phyloP scores from a whole-genome alignment of 1,140 invertebrate species.

The Calosoma granatense region DNA sequence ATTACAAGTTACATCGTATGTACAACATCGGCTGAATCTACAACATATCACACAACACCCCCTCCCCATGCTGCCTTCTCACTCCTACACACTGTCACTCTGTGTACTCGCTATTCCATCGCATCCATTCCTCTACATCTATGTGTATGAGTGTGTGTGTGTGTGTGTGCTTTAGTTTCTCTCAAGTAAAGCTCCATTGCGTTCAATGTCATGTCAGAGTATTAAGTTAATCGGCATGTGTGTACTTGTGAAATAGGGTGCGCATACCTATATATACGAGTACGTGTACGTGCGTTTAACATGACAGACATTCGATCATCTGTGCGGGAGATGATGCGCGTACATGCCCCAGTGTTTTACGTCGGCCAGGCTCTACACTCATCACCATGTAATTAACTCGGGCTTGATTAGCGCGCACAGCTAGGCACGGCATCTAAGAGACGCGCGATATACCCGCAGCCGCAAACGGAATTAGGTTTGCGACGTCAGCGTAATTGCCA shows the following conservation, averaged over 20 bases:
- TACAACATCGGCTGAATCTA: neutral
- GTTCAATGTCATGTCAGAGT: too few species aligned
- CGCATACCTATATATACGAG: too few species aligned
- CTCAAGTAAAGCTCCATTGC: too few species aligned
- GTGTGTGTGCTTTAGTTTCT: too few species aligned
- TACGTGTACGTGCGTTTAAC: neutral
- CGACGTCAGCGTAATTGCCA: slow-evolving; percentile 4
- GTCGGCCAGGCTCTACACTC: neutral
- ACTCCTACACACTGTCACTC: neutral
- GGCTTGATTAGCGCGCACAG: neutral
- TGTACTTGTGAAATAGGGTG: too few species aligned
- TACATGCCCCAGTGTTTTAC: neutral
- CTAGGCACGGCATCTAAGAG: neutral
- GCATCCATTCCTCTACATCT: too few species aligned
- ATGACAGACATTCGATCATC: too few species aligned
- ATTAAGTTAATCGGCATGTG: too few species aligned
- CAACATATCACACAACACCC: neutral
- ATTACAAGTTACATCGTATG: neutral
- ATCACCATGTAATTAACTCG: neutral
- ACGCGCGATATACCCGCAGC: neutral
- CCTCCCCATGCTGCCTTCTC: neutral
- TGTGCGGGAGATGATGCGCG: neutral
- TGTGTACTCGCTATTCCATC: too few species aligned
- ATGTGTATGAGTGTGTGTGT: too few species aligned
- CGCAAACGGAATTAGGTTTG: slow-evolving; percentile 4